Evolutionary conservation across 2,797 vertebrate species (phyloP), one percentile per base, ranked within the genome.

Genomic region (Halcyon leucocephala): DNA sequence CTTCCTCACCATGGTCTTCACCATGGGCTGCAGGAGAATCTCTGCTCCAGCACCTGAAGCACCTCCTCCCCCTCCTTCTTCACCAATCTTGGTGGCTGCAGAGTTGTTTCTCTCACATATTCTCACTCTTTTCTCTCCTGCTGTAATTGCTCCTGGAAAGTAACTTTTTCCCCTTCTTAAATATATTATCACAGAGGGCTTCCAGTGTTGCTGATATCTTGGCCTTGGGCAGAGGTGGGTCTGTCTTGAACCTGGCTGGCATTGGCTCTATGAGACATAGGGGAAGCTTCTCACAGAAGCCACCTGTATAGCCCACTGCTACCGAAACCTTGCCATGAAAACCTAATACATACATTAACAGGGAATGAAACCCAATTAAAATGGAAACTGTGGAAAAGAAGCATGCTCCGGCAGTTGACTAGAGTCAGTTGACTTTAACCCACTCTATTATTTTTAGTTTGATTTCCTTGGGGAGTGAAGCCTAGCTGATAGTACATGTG

Each of bases 391-490:
- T 17, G 25, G 64, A 80, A 83, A 90, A 82, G 26, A 54, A 80
- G 21, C 21, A 25, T 42, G 48, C 4, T 84, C 37, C 10, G 84
- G 21, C n/a, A 28, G 14, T 6, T 70, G 62, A 54, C 31, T 89
- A 12, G 24, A 95, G 16, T 61, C 69, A 58, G 24, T 70, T 69
- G 66, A 93, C 73, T 87, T 94, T 44, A 84, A 78, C 41, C 41
- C 37, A 35, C n/a, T 69, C 28, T 44, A 79, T 52, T 82, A 95
- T 93, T 90, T 83, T 93, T 76, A 82, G 70, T 84, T 79, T 82
- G 62, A 78, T 72, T 93, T 88, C 37, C 44, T 86, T 33, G 33
- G 69, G 81, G 95, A 92, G 82, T 62, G 46, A 90, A 95, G 62
- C 51, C 39, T 62, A 48, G 33, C 52, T 90, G 73, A 66, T 49